Conservation (phyloP, 2,888 invertebrate genomes). For the Creontiades dilutus region DNA sequence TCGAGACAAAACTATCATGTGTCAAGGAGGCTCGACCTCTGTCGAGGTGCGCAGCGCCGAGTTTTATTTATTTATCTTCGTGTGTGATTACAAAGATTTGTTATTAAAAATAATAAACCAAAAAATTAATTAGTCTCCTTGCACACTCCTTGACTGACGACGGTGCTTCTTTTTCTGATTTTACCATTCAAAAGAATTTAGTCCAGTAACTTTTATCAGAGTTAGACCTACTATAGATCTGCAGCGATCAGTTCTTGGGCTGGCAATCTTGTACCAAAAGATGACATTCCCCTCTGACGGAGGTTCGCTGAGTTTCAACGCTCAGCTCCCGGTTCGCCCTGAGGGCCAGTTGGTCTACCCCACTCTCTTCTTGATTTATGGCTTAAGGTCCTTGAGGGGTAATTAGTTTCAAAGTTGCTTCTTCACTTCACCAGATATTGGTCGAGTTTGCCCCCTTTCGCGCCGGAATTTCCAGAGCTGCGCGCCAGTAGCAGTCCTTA, state of each 20-base stretch:
- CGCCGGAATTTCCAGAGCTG: neutral
- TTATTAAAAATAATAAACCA: too few relatives aligned
- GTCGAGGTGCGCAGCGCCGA: too few relatives aligned
- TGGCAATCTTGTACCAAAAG: neutral
- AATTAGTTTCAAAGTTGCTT: constrained; percentile 20
- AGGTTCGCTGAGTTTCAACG: neutral
- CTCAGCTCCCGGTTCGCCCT: neutral
- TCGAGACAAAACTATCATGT: too few relatives aligned
- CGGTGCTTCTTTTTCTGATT: too few relatives aligned
- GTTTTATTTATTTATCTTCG: too few relatives aligned
- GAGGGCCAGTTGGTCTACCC: neutral
- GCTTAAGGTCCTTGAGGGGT: neutral
- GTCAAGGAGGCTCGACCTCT: too few relatives aligned
- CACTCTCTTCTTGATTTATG: constrained; percentile 32
- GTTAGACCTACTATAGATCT: too few relatives aligned
- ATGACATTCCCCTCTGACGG: neutral
- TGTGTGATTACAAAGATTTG: too few relatives aligned
- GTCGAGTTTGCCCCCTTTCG: neutral
- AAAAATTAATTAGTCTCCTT: too few relatives aligned
- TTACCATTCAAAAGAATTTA: too few relatives aligned
- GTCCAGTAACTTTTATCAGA: too few relatives aligned
- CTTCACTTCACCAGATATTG: constrained; percentile 35
- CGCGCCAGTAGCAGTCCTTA: neutral
- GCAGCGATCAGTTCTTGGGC: neutral
- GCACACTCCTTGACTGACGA: too few relatives aligned